Conservation (phyloP, 2,113 vertebrate species). For the Tyto alba region DNA sequence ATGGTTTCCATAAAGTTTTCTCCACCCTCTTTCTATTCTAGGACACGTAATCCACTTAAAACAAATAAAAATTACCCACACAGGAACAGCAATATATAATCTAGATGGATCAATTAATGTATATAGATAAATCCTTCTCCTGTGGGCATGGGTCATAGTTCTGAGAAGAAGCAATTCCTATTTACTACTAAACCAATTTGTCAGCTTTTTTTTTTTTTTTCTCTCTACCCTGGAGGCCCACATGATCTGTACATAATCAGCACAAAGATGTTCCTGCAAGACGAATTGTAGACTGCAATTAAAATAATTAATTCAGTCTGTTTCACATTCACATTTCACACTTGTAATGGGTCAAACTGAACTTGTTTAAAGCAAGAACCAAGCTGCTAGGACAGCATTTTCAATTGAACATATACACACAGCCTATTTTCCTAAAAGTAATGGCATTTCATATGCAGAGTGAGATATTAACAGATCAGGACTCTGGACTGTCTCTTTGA, state of each 20-base stretch:
- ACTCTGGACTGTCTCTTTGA: not conserved
- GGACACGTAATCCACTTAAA: not conserved
- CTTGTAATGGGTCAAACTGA: not conserved
- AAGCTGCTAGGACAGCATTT: not conserved
- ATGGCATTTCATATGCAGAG: constrained; percentile 16
- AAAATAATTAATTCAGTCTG: not conserved
- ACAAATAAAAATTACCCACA: not conserved
- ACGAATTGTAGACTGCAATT: not conserved
- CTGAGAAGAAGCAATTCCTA: not conserved
- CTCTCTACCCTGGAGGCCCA: not conserved
- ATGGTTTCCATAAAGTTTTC: not conserved
- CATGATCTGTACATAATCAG: not conserved
- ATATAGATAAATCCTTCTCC: not conserved
- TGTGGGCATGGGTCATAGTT: not conserved
- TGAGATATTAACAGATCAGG: constrained; percentile 44
- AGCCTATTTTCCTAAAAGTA: constrained; percentile 21
- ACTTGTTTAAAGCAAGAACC: not conserved
- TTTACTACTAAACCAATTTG: not conserved
- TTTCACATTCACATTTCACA: not conserved
- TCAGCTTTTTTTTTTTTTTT: not conserved
- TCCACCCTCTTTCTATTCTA: not conserved
- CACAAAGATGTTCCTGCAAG: not conserved
- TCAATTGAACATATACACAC: not conserved
- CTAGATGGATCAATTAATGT: not conserved
- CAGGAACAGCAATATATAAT: not conserved